Conservation (phyloP, 1,140 invertebrate species). For the Lamellibrachia luymesi region DNA sequence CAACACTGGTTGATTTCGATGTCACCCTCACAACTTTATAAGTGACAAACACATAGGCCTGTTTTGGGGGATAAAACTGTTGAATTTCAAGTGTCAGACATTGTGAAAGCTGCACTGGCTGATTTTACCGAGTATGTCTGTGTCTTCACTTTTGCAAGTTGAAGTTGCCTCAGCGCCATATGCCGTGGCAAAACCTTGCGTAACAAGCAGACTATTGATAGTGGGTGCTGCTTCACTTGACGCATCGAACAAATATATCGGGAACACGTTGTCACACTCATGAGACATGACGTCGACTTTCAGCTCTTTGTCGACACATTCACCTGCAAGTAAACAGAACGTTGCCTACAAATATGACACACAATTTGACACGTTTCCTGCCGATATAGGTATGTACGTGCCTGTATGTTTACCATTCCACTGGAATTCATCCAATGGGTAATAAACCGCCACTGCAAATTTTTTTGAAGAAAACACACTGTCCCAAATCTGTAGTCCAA, state of each 20-base stretch:
- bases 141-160: no score
- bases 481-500: no score
- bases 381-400: no score
- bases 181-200: not conserved
- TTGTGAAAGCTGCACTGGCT: not conserved
- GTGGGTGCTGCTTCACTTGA: not conserved
- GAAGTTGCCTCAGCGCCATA: not conserved
- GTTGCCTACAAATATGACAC: not conserved
- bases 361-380: not conserved
- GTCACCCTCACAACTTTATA: not conserved
- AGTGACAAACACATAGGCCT: not conserved
- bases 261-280: not conserved
- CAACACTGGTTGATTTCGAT: not conserved
- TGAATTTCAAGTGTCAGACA: not conserved
- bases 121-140: not conserved
- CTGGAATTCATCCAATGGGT: no score
- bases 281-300: not conserved
- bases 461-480: no score
- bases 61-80: not conserved
- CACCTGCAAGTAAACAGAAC: not conserved
- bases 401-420: no score
- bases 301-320: not conserved
- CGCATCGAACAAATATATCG: not conserved
- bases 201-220: not conserved
- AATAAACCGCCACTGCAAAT: no score